Percentiles rank a stretch among this genome's conserved stretches.
Conservation (phyloP, 2,888 invertebrate species). For the Lycaena phlaeas region DNA sequence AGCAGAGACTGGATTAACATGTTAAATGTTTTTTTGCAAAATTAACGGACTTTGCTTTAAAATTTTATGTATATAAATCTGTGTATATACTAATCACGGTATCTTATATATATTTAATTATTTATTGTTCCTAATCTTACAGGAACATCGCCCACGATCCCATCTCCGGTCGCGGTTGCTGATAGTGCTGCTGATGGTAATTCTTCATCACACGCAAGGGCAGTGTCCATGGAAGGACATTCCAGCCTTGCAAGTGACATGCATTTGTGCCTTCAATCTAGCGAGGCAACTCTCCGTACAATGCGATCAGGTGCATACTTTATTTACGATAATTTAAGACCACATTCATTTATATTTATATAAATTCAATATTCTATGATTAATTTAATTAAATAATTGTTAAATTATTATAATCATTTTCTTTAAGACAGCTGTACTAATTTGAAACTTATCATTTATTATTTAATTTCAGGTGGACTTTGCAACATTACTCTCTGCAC, state of each 20-base stretch:
- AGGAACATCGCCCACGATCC: constrained; percentile 29
- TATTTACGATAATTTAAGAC: too few relatives aligned
- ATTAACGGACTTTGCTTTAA: too few relatives aligned
- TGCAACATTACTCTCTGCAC: constrained; percentile 78
- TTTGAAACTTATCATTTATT: constrained; percentile 16
- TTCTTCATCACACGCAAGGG: constrained; percentile 46
- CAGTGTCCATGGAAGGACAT: constrained; percentile 91
- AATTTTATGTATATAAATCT: too few relatives aligned
- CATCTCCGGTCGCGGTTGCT: constrained; percentile 30
- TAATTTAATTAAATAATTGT: too few relatives aligned
- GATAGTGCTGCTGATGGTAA: constrained; percentile 28
- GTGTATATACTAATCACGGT: too few relatives aligned
- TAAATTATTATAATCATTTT: background rate
- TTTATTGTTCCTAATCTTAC: constrained; percentile 23
- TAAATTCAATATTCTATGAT: too few relatives aligned
- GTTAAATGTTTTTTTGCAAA: too few relatives aligned
- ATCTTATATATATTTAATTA: too few relatives aligned
- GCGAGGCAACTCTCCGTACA: constrained; percentile 90
- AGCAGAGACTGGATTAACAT: too few relatives aligned
- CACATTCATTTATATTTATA: too few relatives aligned
- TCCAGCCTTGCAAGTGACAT: constrained; percentile 83
- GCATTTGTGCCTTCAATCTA: constrained; percentile 90
- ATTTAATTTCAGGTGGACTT: constrained; percentile 78
- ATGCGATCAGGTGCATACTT: constrained; percentile 81
- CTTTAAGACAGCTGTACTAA: background rate